phyloP scores from a whole-genome alignment of 2,113 vertebrate genomes.

The Hylia prasina region DNA sequence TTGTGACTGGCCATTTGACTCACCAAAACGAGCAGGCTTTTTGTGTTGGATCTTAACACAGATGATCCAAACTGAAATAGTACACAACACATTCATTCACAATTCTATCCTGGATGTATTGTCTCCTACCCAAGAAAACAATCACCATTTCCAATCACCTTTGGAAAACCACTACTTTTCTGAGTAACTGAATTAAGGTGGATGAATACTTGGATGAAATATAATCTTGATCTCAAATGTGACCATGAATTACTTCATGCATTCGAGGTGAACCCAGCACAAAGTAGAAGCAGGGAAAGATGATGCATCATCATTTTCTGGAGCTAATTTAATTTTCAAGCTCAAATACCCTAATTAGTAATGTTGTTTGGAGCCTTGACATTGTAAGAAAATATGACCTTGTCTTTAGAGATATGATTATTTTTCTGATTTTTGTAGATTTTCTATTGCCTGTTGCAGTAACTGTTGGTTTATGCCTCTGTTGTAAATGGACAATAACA shows the following conservation, averaged over 20 bases:
- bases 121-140: not conserved
- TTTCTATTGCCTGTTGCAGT: rapidly evolving
- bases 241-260: not conserved
- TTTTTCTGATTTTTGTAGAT: not conserved
- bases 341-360: not conserved
- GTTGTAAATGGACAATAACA: not conserved
- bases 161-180: not conserved
- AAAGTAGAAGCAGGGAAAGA: not conserved
- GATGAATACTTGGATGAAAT: not conserved
- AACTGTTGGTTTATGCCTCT: not conserved
- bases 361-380: not conserved
- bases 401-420: not conserved
- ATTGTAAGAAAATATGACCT: not conserved
- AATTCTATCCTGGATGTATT: not conserved
- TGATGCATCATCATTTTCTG: not conserved
- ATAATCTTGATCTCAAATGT: not conserved
- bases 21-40: not conserved
- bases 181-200: not conserved
- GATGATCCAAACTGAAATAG: not conserved
- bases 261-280: not conserved
- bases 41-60: not conserved
- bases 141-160: not conserved
- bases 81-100: not conserved
- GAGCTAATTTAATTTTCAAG: not conserved
- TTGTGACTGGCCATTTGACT: not conserved